Evolutionary conservation across 30 jellyfish, hydroid and myxozoan species (phyloP).

Genomic region (Aurelia sp.): DNA sequence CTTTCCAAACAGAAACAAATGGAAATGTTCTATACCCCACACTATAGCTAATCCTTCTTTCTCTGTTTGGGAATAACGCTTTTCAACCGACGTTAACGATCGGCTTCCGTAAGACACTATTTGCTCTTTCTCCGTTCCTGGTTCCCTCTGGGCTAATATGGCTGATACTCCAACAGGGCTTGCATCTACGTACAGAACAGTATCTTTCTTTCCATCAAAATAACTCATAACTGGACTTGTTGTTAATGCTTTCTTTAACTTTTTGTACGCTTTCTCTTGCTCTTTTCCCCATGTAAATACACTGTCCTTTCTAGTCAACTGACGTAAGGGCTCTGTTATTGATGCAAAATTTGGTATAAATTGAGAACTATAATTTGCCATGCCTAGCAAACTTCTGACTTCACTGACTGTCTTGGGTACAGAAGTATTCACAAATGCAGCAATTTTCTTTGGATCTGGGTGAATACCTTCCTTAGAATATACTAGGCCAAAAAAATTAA

Average conservation of each 20-base stretch:
- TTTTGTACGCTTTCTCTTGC: slow-evolving; percentile 28
- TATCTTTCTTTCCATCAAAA: slow-evolving; percentile 37
- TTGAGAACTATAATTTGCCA: slow-evolving; percentile 46
- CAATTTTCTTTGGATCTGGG: slow-evolving; percentile 47
- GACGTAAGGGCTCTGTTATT: slow-evolving; percentile 51
- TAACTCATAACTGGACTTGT: slow-evolving; percentile 27
- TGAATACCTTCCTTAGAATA: slow-evolving; percentile 34
- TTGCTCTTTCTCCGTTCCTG: neutral
- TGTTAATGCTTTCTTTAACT: slow-evolving; percentile 32
- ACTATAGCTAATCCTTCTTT: neutral
- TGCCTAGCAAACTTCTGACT: slow-evolving; percentile 49
- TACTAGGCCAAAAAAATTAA: slow-evolving; percentile 57
- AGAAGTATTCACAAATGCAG: slow-evolving; percentile 17
- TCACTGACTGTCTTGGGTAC: slow-evolving; percentile 41
- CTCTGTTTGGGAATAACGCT: slow-evolving; percentile 37
- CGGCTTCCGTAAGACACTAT: slow-evolving; percentile 61
- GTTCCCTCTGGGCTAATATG: slow-evolving; percentile 29
- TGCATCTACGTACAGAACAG: slow-evolving; percentile 28
- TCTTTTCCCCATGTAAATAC: slow-evolving; percentile 13
- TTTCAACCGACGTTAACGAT: slow-evolving; percentile 17
- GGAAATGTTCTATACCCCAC: neutral
- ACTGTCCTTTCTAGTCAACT: slow-evolving; percentile 37
- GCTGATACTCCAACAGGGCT: slow-evolving; percentile 49
- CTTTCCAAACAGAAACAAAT: neutral
- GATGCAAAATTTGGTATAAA: slow-evolving; percentile 34